Base-by-base conservation (phyloP, 2,113 vertebrate genomes). In the Chionis minor region DNA sequence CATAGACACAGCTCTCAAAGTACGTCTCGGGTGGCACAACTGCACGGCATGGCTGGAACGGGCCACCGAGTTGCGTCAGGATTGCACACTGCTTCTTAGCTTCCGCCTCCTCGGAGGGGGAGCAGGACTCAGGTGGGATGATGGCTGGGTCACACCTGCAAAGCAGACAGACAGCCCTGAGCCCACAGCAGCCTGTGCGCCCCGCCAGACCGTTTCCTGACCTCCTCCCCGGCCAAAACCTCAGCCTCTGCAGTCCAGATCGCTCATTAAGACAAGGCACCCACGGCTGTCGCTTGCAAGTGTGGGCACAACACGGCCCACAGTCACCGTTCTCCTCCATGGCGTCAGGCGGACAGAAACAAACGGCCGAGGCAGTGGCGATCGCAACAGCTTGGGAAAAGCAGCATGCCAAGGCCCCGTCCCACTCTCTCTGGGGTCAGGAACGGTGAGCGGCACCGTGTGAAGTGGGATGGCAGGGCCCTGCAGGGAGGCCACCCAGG, bases 1-100 rank as follows among this genome's bases (percentile, higher is more conserved):
- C 91, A 16, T 96, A 96, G 81, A 99, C 92, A 54, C 99, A 99
- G 90, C 94, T 98, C 88, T 97, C 97, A 88, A 99, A 98, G 96
- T 98, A 98, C 10, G 94, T 90, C 54, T 98, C 38, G 38, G 38
- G 94, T 0, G 49, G 96, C 66, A 99, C 40, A 78, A 95, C 90
- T 19, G 94, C 74, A 3, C 96, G 97, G 86, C 99, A 99, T 1
- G 71, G 81, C 24, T 96, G 88, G 77, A 99, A 99, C 0, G 98
- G 98, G 49, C 99, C 98, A 5, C 28, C 3, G 2, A 38, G 33
- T 33, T 98, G 97, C 9, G 96, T 88, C 42, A 99, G 95, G 70
- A 95, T 70, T 16, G 98, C 98, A 81, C 99, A 99, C 86, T 97
- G 93, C 72, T 84, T 45, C 7, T 70, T 72, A 40, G 91, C 90